A percentile compares a stretch with the other conserved stretches of the same genome.
Conservation (phyloP, 2,113 vertebrate species). For the Hemibagrus wyckioides region DNA sequence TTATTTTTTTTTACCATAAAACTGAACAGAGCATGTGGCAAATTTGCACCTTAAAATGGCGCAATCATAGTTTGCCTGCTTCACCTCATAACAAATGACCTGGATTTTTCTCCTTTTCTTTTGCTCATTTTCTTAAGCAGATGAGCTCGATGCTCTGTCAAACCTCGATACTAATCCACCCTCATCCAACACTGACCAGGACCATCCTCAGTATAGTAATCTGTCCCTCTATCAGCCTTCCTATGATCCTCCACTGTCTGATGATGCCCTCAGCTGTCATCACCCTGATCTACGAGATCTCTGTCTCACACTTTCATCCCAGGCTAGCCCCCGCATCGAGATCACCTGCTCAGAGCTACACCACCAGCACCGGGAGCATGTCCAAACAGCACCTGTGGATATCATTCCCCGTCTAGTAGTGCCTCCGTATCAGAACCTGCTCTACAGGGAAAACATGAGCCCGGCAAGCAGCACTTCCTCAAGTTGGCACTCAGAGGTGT, state of each 20-base stretch:
- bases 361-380: conserved; percentile 79
- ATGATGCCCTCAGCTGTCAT: conserved; percentile 65
- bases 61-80: not conserved
- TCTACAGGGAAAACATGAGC: conserved; percentile 90
- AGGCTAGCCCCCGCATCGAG: conserved; percentile 92
- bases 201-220: conserved; percentile 25
- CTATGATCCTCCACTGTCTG: conserved; percentile 11
- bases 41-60: conserved; percentile 6
- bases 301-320: conserved; percentile 60
- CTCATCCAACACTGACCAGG: not conserved
- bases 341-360: conserved; percentile 93
- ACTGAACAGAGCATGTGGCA: not conserved
- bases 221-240: not conserved
- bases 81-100: not conserved
- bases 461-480: conserved; percentile 98
- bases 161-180: conserved; percentile 9
- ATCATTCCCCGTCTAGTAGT: conserved; percentile 80
- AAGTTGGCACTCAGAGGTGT: conserved; percentile 88
- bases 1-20: not conserved
- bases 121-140: conserved; percentile 3
- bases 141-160: conserved; percentile 29
- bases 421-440: conserved; percentile 77
- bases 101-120: not conserved
- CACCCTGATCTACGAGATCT: conserved; percentile 58
- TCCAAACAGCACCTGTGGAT: conserved; percentile 78